These are phyloP conservation scores for Channallabes apus DNA, from an alignment of 2,797 vertebrate species.

Conservation along the genomic window DNA sequence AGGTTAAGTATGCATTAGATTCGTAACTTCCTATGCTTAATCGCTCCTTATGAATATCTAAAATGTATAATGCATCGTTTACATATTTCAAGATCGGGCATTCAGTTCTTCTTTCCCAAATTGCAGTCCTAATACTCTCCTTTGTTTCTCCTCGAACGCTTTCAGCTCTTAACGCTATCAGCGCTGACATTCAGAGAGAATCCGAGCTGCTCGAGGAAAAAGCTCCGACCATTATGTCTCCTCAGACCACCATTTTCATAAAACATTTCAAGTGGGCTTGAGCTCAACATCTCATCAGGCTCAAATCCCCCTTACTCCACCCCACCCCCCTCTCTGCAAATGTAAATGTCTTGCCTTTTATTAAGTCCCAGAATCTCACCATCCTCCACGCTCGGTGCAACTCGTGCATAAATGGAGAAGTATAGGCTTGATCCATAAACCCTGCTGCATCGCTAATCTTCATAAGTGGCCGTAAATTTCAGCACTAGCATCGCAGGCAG, in stretches of 20 bases:
- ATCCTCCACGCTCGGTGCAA: not conserved
- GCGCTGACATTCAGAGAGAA: not conserved
- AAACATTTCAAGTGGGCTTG: conserved; percentile 44
- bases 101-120: not conserved
- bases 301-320: not conserved
- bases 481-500: conserved; percentile 1
- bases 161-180: not conserved
- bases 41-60: not conserved
- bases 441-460: conserved; percentile 49
- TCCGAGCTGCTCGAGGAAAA: not conserved
- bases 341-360: conserved; percentile 31
- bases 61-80: not conserved
- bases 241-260: conserved; percentile 36
- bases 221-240: conserved; percentile 23
- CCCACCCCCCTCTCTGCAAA: not conserved
- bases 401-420: conserved; percentile 6
- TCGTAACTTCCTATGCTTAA: not conserved
- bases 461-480: conserved; percentile 54
- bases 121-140: not conserved
- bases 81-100: not conserved
- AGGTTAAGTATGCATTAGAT: not conserved
- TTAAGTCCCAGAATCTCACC: conserved; percentile 3
- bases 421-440: not conserved
- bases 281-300: conserved; percentile 43
- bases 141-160: not conserved